phyloP scores from a whole-genome alignment of 2,888 invertebrate genomes.

The Ceratothoa steindachneri region DNA sequence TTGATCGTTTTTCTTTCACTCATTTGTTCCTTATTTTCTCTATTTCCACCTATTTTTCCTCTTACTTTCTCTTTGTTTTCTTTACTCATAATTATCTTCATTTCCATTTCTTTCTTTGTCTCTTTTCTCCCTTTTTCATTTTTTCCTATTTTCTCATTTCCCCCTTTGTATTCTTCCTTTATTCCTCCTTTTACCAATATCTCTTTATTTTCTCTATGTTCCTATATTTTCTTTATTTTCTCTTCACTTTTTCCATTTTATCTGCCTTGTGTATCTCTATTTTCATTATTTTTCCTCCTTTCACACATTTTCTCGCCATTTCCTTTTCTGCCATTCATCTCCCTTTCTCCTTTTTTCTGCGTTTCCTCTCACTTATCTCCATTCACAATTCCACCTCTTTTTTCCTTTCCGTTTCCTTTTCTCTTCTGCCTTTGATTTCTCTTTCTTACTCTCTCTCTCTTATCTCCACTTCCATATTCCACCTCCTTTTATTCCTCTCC shows the following conservation, averaged over 20 bases:
- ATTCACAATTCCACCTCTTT: too few relatives aligned
- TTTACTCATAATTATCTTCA: background rate
- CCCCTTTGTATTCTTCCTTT: background rate
- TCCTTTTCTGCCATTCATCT: background rate
- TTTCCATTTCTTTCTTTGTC: background rate
- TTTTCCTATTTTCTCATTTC: background rate
- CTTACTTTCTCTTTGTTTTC: background rate
- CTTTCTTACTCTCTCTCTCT: background rate
- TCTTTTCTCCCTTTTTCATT: background rate
- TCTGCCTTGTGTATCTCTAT: too few relatives aligned
- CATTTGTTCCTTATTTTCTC: background rate
- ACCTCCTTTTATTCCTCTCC: too few relatives aligned
- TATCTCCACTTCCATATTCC: background rate
- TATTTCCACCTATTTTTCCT: background rate
- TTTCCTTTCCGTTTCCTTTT: too few relatives aligned
- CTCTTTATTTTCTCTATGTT: background rate
- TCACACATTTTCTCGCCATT: background rate
- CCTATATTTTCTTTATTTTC: too few relatives aligned
- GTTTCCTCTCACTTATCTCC: background rate
- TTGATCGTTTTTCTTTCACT: background rate
- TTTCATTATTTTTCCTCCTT: background rate
- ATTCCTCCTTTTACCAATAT: background rate
- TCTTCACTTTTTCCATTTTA: too few relatives aligned
- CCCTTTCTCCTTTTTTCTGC: background rate
- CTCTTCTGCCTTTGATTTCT: too few relatives aligned